These are phyloP conservation scores for Apteryx owenii DNA, from an alignment of 2,113 vertebrate species.

Conservation along the genomic window DNA sequence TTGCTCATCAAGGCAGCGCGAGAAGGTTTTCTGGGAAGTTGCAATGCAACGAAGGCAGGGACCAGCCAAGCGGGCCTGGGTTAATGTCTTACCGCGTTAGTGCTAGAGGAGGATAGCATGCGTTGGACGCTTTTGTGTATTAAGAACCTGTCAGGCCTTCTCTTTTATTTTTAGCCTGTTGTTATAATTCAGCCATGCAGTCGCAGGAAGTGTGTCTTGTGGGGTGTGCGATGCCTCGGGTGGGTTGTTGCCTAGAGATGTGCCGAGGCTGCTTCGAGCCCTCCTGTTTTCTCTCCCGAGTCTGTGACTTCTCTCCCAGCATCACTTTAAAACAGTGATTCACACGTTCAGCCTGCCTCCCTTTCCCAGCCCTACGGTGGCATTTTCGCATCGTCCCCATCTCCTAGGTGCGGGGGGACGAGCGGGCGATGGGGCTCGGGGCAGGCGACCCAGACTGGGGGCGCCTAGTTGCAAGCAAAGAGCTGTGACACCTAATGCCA, in stretches of 20 bases:
- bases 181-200: not conserved
- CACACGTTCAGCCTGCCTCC: not conserved
- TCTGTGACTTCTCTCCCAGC: constrained; percentile 27
- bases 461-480: no score
- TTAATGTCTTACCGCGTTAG: accelerated
- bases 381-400: not conserved
- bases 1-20: accelerated
- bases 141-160: not conserved
- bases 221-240: not conserved
- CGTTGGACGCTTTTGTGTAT: not conserved
- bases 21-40: not conserved
- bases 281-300: constrained; percentile 16
- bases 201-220: constrained; percentile 19
- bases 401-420: not conserved
- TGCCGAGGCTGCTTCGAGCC: constrained; percentile 33
- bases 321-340: not conserved
- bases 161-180: constrained; percentile 14
- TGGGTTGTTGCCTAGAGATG: constrained; percentile 54
- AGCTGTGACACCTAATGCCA: no score
- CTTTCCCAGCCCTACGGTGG: not conserved
- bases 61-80: accelerated
- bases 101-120: not conserved
- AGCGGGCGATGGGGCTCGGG: not conserved
- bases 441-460: not conserved
- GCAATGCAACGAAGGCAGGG: not conserved